These are phyloP conservation scores for Cataglyphis cursor DNA, from an alignment of 2,888 invertebrate genomes.

Conservation along the genomic window DNA sequence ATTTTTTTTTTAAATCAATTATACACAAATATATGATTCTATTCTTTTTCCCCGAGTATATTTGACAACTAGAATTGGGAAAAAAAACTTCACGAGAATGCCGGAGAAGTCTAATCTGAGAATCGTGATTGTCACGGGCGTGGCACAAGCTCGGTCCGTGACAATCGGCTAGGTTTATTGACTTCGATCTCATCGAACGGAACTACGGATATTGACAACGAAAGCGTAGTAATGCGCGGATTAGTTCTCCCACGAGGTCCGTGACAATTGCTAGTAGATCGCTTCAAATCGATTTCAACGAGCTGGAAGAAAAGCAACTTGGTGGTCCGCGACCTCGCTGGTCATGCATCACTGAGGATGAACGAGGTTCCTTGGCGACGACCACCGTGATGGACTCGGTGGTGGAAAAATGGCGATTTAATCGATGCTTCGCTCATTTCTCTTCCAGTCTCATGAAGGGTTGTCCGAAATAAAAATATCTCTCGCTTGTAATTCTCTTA, in stretches of 20 bases:
- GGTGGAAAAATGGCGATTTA: slow-evolving; percentile 41
- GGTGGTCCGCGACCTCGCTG: slow-evolving; percentile 78
- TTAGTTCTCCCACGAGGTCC: slow-evolving; percentile 81
- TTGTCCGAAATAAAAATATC: background rate
- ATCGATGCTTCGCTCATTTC: slow-evolving; percentile 39
- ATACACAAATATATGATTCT: background rate
- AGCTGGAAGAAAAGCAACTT: slow-evolving; percentile 71
- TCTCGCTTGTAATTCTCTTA: background rate
- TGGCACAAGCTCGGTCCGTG: slow-evolving; percentile 64
- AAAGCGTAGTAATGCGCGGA: slow-evolving; percentile 61
- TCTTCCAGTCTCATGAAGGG: background rate
- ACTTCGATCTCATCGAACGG: slow-evolving; percentile 56
- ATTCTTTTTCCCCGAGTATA: background rate
- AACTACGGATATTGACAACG: slow-evolving; percentile 65
- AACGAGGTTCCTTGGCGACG: slow-evolving; percentile 56
- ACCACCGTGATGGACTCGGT: slow-evolving; percentile 28
- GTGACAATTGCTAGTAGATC: slow-evolving; percentile 79
- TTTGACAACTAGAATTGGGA: slow-evolving; percentile 32
- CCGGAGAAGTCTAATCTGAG: slow-evolving; percentile 11
- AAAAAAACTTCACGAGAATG: slow-evolving; percentile 26
- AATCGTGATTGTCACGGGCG: slow-evolving; percentile 71
- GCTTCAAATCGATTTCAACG: slow-evolving; percentile 78
- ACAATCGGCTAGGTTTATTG: slow-evolving; percentile 57
- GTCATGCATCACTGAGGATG: slow-evolving; percentile 74
- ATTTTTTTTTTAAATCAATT: background rate